Conservation (phyloP, 2,113 vertebrate genomes). For the Terrapene triunguis region DNA sequence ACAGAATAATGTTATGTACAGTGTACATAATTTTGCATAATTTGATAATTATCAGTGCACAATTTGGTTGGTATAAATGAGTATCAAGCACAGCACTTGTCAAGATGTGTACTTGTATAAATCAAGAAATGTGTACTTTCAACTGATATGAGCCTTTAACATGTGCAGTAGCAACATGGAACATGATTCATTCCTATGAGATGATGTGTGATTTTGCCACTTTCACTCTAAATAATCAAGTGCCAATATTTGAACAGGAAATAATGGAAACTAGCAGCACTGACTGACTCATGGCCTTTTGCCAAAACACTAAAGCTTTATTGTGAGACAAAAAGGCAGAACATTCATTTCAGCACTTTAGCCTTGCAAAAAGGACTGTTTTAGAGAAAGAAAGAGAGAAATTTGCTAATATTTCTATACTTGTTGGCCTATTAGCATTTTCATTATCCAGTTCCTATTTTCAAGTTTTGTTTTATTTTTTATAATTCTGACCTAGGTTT, state of each 20-base stretch:
- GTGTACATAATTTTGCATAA: not conserved
- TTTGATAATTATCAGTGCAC: not conserved
- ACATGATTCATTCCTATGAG: not conserved
- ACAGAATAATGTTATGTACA: not conserved
- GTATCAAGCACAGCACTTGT: not conserved
- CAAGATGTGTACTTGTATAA: not conserved
- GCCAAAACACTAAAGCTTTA: not conserved
- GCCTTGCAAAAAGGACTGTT: not conserved
- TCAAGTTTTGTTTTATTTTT: not conserved
- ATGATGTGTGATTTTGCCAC: not conserved
- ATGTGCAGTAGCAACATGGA: not conserved
- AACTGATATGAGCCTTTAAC: not conserved
- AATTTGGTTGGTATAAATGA: not conserved
- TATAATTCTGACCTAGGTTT: not conserved
- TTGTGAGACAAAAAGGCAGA: not conserved
- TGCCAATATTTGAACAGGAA: not conserved
- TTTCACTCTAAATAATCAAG: not conserved
- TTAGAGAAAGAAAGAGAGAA: not conserved
- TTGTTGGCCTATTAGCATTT: not conserved
- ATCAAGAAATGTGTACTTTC: not conserved
- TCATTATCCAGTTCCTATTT: not conserved
- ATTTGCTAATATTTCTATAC: not conserved
- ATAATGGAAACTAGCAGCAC: not conserved
- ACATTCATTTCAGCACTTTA: not conserved
- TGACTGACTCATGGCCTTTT: not conserved